A percentile compares a stretch with the other conserved stretches of the same genome.
Conservation (phyloP, 2,888 invertebrate genomes). For the Sarcophaga carnaria region DNA sequence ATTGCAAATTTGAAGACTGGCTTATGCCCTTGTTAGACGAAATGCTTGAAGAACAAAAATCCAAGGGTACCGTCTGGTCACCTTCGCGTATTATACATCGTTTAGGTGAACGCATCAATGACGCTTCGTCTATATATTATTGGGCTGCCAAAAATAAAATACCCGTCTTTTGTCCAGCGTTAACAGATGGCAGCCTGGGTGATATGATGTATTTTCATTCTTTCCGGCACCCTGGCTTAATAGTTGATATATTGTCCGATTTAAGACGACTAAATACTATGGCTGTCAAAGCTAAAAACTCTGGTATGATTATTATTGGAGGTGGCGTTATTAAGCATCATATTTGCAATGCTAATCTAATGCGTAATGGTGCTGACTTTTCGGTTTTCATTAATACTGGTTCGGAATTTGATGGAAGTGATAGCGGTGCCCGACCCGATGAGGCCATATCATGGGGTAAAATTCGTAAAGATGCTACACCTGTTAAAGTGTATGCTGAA, state of each 20-base stretch:
- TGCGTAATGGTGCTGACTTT: constrained; percentile 99
- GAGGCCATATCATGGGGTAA: constrained; percentile 99
- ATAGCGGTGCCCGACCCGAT: constrained; percentile 98
- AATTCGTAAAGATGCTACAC: constrained; percentile 92
- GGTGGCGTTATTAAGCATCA: constrained; percentile 99
- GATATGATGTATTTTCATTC: constrained; percentile 99
- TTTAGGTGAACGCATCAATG: constrained; percentile 94
- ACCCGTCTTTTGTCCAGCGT: constrained; percentile 97
- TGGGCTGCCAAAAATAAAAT: constrained; percentile 98
- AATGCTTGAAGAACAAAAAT: constrained; percentile 93
- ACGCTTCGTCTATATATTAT: constrained; percentile 96
- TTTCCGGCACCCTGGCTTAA: constrained; percentile 94
- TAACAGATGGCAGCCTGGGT: constrained; percentile 98
- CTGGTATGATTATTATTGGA: constrained; percentile 98
- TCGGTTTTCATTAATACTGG: constrained; percentile 97
- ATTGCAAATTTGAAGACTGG: constrained; percentile 99
- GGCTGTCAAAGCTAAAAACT: constrained; percentile 94
- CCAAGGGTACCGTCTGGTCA: constrained; percentile 90
- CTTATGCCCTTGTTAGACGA: constrained; percentile 93
- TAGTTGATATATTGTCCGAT: constrained; percentile 96
- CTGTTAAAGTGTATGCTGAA: constrained; percentile 97
- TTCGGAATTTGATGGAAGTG: constrained; percentile 98
- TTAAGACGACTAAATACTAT: constrained; percentile 94
- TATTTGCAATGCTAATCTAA: constrained; percentile 99
- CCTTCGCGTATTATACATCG: constrained; percentile 92